Base-by-base conservation (phyloP, 1,140 invertebrate genomes). In the Drosophila nigromelanica region DNA sequence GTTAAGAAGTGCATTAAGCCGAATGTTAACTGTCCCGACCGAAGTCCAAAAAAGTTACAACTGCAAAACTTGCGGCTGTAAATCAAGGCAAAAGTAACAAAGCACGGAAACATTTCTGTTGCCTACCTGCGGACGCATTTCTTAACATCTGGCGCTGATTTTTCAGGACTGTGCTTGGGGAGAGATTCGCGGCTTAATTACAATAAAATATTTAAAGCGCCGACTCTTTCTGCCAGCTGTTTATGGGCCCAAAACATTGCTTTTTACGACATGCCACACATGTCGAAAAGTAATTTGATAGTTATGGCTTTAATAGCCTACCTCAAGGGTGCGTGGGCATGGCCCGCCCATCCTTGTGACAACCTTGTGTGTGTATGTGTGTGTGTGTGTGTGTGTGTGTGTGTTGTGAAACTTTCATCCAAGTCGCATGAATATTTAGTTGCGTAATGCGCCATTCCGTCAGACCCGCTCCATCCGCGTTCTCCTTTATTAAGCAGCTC, bases 351-450 rank as follows among this genome's bases (percentile, higher is more conserved):
- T 14, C 6, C n/a, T 37, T 37, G 33, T 35, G n/a, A 47, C 39
- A 76, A 48, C 18, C 39, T 43, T 76, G 72, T 63, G 55, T 51
- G 43, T 39, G 48, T 6, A 4, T 33, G n/a, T 33, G 27, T 33
- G 48, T 50, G 48, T 50, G 48, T 48, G 21, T 30, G 5, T 48
- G 14, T 48, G 24, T 27, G 11, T 24, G 24, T 21, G 35, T 15
- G 33, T 30, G 18, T 39, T 67, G 35, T 64, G 51, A 50, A 64
- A 76, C 33, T 83, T 69, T 60, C 58, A 45, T 45, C 43, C 76
- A 76, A 63, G 62, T 73, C 83, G 76, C 78, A 89, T 87, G 82
- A 87, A 87, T 87, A 87, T 87, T 87, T 87, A 87, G 82, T 89
- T 86, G 81, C 82, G 70, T 86, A 83, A 85, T 83, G 76, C 68